Evolutionary conservation across 1,140 invertebrate genomes (phyloP), one percentile per base, ranked within the genome.

Genomic region (Penaeus vannamei): DNA sequence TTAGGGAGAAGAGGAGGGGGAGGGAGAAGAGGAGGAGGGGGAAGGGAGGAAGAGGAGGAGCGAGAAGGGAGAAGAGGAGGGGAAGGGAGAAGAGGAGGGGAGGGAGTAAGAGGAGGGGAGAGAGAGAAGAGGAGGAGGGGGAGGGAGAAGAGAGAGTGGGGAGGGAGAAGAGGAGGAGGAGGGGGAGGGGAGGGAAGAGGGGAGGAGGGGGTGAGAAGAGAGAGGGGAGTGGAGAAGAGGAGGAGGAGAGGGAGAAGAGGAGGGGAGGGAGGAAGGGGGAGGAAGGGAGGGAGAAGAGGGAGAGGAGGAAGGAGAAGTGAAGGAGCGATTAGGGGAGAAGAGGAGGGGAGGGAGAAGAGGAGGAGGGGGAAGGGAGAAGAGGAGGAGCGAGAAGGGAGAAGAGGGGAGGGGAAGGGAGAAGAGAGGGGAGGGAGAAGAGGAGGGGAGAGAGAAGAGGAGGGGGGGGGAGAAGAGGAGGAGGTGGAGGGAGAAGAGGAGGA

Each of bases 251-350:
- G n/a, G n/a, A n/a, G n/a, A n/a, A n/a, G n/a, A n/a, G n/a, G 62
- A 64, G n/a, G n/a, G 62, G n/a, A 64, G n/a, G 62, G n/a, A n/a
- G 62, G 62, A 64, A 64, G 62, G 62, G n/a, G n/a, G 62, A 19
- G n/a, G 17, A 64, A 19, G n/a, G 17, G 62, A 64, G n/a, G n/a
- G n/a, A 19, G n/a, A 64, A 64, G 62, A n/a, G 17, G n/a, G n/a
- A 64, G 17, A 64, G n/a, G 17, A 64, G 17, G n/a, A 19, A 64
- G 17, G 62, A 64, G 62, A 64, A 17, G 62, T 19, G n/a, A n/a
- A n/a, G n/a, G 62, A 64, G 62, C 62, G 17, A 17, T 19, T 64
- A n/a, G 62, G 36, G 42, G 76, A 36, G 42, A 36, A 79, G 36
- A 36, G 14, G 32, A 22, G 42, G 42, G 14, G 22, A 79, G 23